Percentiles rank a stretch among this genome's conserved stretches.
Conservation (phyloP, 2,888 invertebrate genomes). For the Ochropacha duplaris region DNA sequence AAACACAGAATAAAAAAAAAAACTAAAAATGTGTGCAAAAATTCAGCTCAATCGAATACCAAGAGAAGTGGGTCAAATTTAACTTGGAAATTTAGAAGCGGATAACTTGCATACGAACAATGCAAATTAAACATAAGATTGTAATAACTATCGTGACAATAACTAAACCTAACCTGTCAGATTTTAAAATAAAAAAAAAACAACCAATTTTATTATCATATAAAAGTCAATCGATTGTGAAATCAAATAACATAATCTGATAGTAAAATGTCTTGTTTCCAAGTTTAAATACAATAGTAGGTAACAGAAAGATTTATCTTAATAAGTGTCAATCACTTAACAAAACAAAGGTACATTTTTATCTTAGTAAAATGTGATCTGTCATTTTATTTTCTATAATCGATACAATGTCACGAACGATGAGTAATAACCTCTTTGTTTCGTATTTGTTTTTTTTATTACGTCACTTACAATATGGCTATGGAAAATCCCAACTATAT, state of each 20-base stretch:
- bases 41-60: no score
- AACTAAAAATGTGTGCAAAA: no score
- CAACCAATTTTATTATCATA: background rate
- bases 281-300: background rate
- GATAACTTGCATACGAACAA: no score
- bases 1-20: no score
- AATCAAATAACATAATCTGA: background rate
- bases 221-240: conserved; percentile 1
- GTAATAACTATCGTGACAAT: background rate
- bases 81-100: no score
- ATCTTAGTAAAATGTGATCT: background rate
- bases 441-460: background rate
- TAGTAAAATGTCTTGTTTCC: background rate
- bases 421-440: background rate
- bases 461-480: background rate
- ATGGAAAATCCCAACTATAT: background rate
- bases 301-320: background rate
- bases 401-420: background rate
- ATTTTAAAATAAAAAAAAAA: background rate
- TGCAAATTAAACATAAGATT: no score
- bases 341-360: background rate
- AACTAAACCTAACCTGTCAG: background rate
- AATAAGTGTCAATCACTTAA: background rate
- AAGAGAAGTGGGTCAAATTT: no score
- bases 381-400: background rate